Base-by-base conservation (phyloP, 2,113 vertebrate genomes). In the Zosterops borbonicus region DNA sequence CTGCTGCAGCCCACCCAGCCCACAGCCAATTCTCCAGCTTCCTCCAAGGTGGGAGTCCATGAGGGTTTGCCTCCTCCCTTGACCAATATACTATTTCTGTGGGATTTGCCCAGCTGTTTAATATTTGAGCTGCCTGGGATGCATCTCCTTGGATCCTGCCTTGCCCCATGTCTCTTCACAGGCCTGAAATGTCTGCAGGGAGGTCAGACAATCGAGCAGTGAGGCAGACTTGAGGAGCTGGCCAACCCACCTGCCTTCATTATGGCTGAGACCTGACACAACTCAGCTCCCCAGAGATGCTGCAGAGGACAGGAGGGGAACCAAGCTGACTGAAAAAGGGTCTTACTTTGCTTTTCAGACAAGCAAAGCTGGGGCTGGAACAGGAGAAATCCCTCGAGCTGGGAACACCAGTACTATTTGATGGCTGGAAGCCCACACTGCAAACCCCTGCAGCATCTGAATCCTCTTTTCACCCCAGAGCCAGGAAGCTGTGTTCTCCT, bases 211-310 rank as follows among this genome's bases (percentile, higher is more conserved):
- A 75, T 44, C 21, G 7, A 41, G n/a, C 41, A 42, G 31, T 12
- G 53, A 44, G 52, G 47, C 31, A 39, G 67, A 44, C 28, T 25
- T 0, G 0, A 55, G 67, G 59, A 70, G 18, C 31, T 0, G 0
- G 11, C n/a, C 52, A 83, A 13, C 21, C 18, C 1, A 7, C 67
- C 44, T 55, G 52, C 33, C 53, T 41, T 67, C 6, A 5, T 56
- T 70, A 19, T 86, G 80, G 71, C 76, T 83, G 77, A 83, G 53
- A 81, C 73, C 67, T 81, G 82, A 42, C 35, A 13, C 49, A 89
- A 59, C 44, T 96, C 85, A 77, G 64, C 55, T 84, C 81, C 67
- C 9, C 47, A 52, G 41, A 46, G 33, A n/a, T 4, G 4, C 44
- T 68, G 53, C 73, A 74, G 31, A 65, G 55, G 41, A 50, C 22